Base-by-base conservation (phyloP, 30 jellyfish, hydroid and myxozoan species). In the Aurelia sp. region DNA sequence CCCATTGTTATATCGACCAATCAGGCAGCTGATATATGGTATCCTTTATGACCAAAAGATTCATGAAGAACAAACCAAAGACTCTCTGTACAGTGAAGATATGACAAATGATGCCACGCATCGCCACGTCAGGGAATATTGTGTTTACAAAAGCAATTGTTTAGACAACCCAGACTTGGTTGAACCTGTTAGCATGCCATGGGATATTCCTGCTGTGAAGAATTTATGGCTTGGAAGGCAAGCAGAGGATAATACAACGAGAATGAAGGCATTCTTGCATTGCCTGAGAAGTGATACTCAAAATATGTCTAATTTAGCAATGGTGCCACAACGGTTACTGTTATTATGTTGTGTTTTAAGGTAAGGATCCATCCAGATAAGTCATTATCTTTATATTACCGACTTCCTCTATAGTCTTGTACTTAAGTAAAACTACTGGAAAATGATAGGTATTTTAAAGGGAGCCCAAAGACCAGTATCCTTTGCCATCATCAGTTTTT, bases 191-290 rank as follows among this genome's bases (percentile, higher is more conserved):
- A 80, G 94, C 66, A 73, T 91, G 93, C 71, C 67, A 17, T 91
- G 98, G 98, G 96, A 85, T 35, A 76, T 91, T 21, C 96, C 98
- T 40, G 88, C 98, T 0, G 86, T 91, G n/a, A 91, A 87, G 82
- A 91, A 78, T 44, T 82, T 93, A 5, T 93, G 98, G 98, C 89
- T 88, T 19, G 98, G 97, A 19, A 71, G 97, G 21, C 96, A 87
- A 27, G 84, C 97, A 20, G 96, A 88, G 78, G 97, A 93, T 50
- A 84, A 87, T 67, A 81, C 93, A 10, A 83, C 83, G 58, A 89
- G 98, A 17, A 74, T 93, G 93, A 88, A 93, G 78, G 98, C 97
- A 31, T 93, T 93, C 60, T 64, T 93, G 48, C 82, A 96, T 11
- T 82, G 96, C 81, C 58, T 93, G 88, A 84, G 73, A 55, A 87